These are phyloP conservation scores for Papilio elwesi DNA, from an alignment of 2,888 invertebrate species.

Conservation along the genomic window DNA sequence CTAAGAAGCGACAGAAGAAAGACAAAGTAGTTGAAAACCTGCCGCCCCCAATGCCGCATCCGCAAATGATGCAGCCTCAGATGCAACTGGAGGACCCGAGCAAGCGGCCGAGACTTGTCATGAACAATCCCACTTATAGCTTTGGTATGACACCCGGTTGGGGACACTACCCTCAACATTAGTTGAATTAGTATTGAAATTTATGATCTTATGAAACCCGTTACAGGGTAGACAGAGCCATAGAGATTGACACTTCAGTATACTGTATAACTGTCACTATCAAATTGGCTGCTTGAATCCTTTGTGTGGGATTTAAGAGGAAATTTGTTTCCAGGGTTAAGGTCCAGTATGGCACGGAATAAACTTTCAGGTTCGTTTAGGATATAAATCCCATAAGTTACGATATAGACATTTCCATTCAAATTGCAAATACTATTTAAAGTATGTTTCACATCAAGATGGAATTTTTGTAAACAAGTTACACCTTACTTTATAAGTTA, in stretches of 20 bases:
- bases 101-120: slow-evolving; percentile 66
- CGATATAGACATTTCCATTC: no score
- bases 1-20: slow-evolving; percentile 70
- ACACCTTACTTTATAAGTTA: no score
- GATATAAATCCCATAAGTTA: no score
- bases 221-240: background rate
- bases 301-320: no score
- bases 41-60: slow-evolving; percentile 47
- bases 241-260: background rate
- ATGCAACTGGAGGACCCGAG: slow-evolving; percentile 64
- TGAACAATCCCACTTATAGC: slow-evolving; percentile 62
- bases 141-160: slow-evolving; percentile 66
- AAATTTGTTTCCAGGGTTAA: no score
- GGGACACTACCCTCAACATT: slow-evolving; percentile 73
- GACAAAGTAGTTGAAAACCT: slow-evolving; percentile 58
- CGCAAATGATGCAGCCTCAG: slow-evolving; percentile 45
- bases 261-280: no score
- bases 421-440: no score
- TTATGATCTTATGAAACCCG: background rate
- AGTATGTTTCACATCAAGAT: no score
- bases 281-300: no score
- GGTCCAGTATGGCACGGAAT: no score
- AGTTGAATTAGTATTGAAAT: background rate
- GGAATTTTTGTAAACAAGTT: no score
- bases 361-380: no score